These are phyloP conservation scores for Cryptotis parvus DNA, from an alignment of 2,113 vertebrate species.

Conservation along the genomic window DNA sequence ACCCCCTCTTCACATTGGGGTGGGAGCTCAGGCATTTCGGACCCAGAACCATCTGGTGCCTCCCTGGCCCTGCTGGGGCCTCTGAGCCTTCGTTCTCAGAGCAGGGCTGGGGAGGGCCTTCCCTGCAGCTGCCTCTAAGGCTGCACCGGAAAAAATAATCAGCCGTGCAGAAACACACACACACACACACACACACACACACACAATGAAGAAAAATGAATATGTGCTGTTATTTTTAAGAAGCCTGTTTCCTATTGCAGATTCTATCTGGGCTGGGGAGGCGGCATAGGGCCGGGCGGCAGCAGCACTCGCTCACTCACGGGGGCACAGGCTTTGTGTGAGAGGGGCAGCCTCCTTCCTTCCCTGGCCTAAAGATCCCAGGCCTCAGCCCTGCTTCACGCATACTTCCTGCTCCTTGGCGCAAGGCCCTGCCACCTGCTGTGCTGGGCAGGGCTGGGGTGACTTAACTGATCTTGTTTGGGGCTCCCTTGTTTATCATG, in stretches of 20 bases:
- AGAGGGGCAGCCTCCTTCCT: not conserved
- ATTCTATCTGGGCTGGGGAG: conserved; percentile 35
- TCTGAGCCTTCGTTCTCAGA: conserved; percentile 11
- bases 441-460: not conserved
- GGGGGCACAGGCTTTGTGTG: not conserved
- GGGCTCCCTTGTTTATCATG: not conserved
- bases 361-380: not conserved
- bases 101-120: conserved; percentile 21
- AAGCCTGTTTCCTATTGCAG: conserved; percentile 67
- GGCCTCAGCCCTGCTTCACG: fast-evolving
- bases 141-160: conserved; percentile 43
- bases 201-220: conserved; percentile 43
- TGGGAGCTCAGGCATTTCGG: not conserved
- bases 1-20: not conserved
- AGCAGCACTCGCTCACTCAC: not conserved
- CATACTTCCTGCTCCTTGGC: not conserved
- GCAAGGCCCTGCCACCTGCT: not conserved
- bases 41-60: not conserved
- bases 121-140: conserved; percentile 32
- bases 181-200: no score
- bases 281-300: not conserved
- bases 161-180: not conserved
- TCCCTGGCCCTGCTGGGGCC: not conserved
- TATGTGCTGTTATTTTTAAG: conserved; percentile 70
- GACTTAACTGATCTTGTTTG: not conserved